Evolutionary conservation across 2,888 invertebrate genomes (phyloP).

Genomic region (Ormyrus thymus): DNA sequence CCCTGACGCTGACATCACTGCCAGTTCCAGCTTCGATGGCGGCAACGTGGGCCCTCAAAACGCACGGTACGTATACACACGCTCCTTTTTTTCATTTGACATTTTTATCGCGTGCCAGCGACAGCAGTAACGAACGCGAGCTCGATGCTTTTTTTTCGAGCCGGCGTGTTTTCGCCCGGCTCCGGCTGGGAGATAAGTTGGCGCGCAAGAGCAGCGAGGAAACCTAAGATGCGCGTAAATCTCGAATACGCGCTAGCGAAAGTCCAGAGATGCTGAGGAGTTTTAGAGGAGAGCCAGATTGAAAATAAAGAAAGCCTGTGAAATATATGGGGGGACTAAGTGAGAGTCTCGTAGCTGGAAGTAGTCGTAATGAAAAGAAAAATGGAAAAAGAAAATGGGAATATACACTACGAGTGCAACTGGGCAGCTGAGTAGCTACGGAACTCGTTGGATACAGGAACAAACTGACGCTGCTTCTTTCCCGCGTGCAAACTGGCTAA

Average conservation of each 20-base stretch:
- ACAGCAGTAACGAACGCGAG: not conserved
- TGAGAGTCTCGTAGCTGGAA: not conserved
- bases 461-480: no score
- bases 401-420: no score
- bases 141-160: not conserved
- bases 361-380: slow-evolving; percentile 9
- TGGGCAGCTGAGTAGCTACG: no score
- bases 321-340: not conserved
- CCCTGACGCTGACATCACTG: slow-evolving; percentile 86
- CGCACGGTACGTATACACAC: slow-evolving; percentile 81
- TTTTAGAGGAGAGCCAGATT: not conserved
- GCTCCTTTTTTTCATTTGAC: slow-evolving; percentile 30
- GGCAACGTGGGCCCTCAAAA: slow-evolving; percentile 90
- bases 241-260: not conserved
- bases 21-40: slow-evolving; percentile 90
- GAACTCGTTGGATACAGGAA: no score
- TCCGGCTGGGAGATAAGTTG: not conserved
- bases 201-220: slow-evolving; percentile 1
- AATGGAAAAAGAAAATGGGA: not conserved
- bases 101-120: slow-evolving; percentile 26
- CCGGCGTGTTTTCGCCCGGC: not conserved
- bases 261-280: not conserved
- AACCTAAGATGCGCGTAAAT: slow-evolving; percentile 36
- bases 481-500: no score
- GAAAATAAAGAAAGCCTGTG: not conserved